Base-by-base conservation (phyloP, 1,140 invertebrate genomes). In the Neoseiulus cucumeris region DNA sequence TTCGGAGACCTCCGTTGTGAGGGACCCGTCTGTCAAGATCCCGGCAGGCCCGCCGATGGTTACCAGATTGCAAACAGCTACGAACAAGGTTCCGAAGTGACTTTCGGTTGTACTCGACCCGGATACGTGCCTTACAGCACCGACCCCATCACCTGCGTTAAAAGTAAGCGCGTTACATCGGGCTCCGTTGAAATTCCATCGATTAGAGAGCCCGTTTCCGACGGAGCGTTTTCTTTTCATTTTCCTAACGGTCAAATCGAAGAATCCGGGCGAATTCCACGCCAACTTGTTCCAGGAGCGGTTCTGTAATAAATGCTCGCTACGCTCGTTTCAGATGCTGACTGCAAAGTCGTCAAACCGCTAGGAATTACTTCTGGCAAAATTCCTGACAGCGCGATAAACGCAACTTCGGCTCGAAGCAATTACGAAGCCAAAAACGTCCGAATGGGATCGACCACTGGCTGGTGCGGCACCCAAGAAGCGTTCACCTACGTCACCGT, bases 1-100 rank as follows among this genome's bases (percentile, higher is more conserved):
- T 94, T 96, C 76, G 92, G 92, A 9, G 89, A 95, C 75, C 78
- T 98, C 18, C 80, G 90, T 55, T 98, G 93, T 73, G 91, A 95
- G 79, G 91, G 91, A 66, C 90, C 91, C 22, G 90, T 94, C 0
- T 96, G 92, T 74, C 84, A 88, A 75, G 92, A 97, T 79, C 93
- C 93, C 1, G 90, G 91, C 1, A 80, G 90, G 70, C 92, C 93
- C 1, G 84, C 86, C 66, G 91, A 94, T 79, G 92, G 92, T 22
- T 80, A 81, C 66, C 91, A 95, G 79, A 75, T 89, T 42, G 83
- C 92, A 0, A 82, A 84, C 68, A 94, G 89, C 70, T 96, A 95
- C 72, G 91, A 97, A 77, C 91, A 82, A 73, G 81, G 90, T 33
- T 88, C 89, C 0, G 85, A 92, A 79, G 87, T 96, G 7, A 80